phyloP scores from a whole-genome alignment of 2,888 invertebrate genomes.

The Odontomyia ornata region DNA sequence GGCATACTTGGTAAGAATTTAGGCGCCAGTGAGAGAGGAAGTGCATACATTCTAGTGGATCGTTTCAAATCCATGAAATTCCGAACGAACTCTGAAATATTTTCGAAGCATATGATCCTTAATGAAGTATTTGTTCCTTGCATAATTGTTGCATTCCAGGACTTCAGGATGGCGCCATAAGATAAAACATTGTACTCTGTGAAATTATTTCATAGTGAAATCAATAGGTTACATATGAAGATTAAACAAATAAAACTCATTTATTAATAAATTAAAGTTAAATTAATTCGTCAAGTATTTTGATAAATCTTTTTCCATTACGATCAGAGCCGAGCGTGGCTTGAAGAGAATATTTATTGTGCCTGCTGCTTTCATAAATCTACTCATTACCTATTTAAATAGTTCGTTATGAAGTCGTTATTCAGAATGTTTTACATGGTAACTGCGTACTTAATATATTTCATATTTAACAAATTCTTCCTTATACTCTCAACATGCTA shows the following conservation, averaged over 20 bases:
- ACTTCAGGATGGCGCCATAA: no score
- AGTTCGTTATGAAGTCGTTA: conserved; percentile 21
- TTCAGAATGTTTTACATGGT: conserved; percentile 17
- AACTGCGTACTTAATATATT: conserved; percentile 10
- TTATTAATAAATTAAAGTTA: no score
- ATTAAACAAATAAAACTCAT: no score
- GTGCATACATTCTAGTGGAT: background rate
- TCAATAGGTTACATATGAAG: no score
- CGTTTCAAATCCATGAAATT: conserved; percentile 7
- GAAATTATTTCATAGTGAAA: no score
- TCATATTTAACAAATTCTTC: conserved; percentile 10
- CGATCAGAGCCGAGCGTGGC: no score
- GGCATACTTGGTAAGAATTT: background rate
- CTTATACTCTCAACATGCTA: background rate
- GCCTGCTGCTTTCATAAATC: background rate
- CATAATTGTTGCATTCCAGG: background rate
- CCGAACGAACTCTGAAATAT: conserved; percentile 35
- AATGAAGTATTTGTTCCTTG: conserved; percentile 25
- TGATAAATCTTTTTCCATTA: no score
- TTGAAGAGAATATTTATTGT: background rate
- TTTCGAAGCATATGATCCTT: conserved; percentile 5
- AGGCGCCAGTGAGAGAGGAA: conserved; percentile 40
- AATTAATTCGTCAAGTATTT: no score
- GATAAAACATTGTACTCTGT: no score
- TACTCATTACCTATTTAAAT: background rate